These are phyloP conservation scores for Mythimna pallens DNA, from an alignment of 2,888 invertebrate genomes.

Conservation along the genomic window DNA sequence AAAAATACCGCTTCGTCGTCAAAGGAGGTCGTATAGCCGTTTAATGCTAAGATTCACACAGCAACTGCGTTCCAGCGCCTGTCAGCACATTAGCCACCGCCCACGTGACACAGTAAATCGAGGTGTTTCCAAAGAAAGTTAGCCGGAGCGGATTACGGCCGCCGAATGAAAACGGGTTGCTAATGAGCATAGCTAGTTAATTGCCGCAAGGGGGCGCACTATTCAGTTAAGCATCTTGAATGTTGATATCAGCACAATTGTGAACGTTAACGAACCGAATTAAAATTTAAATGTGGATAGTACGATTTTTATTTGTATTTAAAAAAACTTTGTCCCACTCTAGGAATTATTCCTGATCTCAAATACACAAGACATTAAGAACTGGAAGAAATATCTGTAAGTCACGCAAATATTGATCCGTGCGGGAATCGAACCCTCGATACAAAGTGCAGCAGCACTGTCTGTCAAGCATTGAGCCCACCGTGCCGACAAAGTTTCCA, in stretches of 20 bases:
- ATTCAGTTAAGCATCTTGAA: constrained; percentile 72
- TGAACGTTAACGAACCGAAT: constrained; percentile 67
- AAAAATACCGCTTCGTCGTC: background rate
- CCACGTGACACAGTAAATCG: constrained; percentile 81
- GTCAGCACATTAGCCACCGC: constrained; percentile 81
- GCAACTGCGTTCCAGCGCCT: constrained; percentile 66
- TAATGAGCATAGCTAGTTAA: constrained; percentile 87
- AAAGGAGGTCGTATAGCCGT: constrained; percentile 32
- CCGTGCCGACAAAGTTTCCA: too few species aligned
- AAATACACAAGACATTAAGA: too few species aligned
- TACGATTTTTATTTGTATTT: too few species aligned
- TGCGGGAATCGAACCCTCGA: too few species aligned
- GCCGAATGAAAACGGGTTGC: constrained; percentile 86
- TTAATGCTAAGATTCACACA: constrained; percentile 72
- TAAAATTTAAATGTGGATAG: constrained; percentile 60
- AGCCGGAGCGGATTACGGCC: constrained; percentile 79
- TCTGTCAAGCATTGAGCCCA: too few species aligned
- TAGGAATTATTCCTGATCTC: too few species aligned
- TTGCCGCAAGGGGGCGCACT: constrained; percentile 76
- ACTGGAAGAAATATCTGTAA: too few species aligned
- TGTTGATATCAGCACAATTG: constrained; percentile 81
- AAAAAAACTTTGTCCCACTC: too few species aligned
- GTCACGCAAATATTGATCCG: too few species aligned
- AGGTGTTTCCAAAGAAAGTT: constrained; percentile 81
- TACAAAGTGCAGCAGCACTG: too few species aligned